Conservation (phyloP, 2,888 invertebrate species). For the Graphium colonna region DNA sequence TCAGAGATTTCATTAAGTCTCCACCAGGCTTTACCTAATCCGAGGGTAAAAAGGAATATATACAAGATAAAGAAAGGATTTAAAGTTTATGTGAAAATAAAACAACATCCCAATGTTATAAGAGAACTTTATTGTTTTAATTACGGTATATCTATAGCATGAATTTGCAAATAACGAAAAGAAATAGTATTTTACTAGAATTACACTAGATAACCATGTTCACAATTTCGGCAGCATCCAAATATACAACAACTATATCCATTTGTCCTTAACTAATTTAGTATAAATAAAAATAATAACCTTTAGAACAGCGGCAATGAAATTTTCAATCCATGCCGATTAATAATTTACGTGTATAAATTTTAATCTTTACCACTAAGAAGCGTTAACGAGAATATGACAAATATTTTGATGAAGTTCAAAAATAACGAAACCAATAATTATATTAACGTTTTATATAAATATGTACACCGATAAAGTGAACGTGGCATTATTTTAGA, state of each 20-base stretch:
- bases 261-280: conserved; percentile 42
- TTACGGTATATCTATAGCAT: conserved; percentile 79
- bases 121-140: conserved; percentile 79
- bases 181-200: conserved; percentile 67
- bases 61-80: too few relatives aligned
- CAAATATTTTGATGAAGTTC: conserved; percentile 35
- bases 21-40: too few relatives aligned
- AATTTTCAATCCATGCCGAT: conserved; percentile 43
- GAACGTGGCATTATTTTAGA: conserved; percentile 47
- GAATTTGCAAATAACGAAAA: conserved; percentile 77
- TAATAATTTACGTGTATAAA: conserved; percentile 48
- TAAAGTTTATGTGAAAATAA: conserved; percentile 7
- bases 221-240: conserved; percentile 60
- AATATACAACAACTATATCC: conserved; percentile 47
- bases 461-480: conserved; percentile 48
- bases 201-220: conserved; percentile 72
- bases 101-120: conserved; percentile 67
- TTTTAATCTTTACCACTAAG: conserved; percentile 60
- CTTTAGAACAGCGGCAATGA: conserved; percentile 54
- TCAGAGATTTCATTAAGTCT: too few relatives aligned
- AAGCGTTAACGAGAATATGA: conserved; percentile 57
- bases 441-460: conserved; percentile 41
- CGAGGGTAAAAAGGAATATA: too few relatives aligned
- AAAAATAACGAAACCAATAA: conserved; percentile 41
- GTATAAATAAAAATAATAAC: conserved; percentile 37